Conservation (phyloP, 2,888 invertebrate species). For the Anoplius nigerrimus region DNA sequence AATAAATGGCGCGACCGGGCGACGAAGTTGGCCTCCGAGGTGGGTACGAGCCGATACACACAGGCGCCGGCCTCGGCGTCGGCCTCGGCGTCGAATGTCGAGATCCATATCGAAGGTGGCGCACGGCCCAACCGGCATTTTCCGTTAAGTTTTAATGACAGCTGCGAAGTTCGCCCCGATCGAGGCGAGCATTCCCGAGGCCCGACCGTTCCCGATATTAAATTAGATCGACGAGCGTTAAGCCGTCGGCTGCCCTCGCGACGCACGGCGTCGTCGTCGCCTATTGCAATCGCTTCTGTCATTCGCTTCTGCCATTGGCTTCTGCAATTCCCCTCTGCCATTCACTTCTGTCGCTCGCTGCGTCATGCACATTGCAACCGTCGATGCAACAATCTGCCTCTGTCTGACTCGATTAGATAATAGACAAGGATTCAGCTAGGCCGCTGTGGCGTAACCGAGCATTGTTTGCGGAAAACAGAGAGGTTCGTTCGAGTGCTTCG, state of each 20-base stretch:
- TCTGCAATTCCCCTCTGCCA: slow-evolving; percentile 5
- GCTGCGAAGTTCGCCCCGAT: slow-evolving; percentile 51
- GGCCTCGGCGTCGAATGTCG: slow-evolving; percentile 20
- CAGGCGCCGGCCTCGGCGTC: background rate
- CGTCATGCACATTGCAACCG: slow-evolving; percentile 8
- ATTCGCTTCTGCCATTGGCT: background rate
- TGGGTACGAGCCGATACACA: background rate
- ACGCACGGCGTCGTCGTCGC: background rate
- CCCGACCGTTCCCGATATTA: slow-evolving; percentile 46
- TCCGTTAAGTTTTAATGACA: slow-evolving; percentile 62
- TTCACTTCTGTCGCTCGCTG: background rate
- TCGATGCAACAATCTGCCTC: background rate
- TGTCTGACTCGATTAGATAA: no score
- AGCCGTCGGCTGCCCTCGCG: slow-evolving; percentile 18
- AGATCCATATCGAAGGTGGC: slow-evolving; percentile 30
- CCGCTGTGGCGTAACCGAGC: no score
- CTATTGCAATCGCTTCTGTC: slow-evolving; percentile 6
- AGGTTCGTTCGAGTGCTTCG: no score
- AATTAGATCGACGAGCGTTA: slow-evolving; percentile 43
- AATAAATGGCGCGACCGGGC: background rate
- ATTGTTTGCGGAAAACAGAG: no score
- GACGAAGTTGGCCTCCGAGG: slow-evolving; percentile 17
- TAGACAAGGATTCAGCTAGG: no score
- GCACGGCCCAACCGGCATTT: slow-evolving; percentile 37
- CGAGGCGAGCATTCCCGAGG: slow-evolving; percentile 38